These are phyloP conservation scores for Paedocypris micromegethes DNA, from an alignment of 2,797 vertebrate genomes.

Conservation along the genomic window DNA sequence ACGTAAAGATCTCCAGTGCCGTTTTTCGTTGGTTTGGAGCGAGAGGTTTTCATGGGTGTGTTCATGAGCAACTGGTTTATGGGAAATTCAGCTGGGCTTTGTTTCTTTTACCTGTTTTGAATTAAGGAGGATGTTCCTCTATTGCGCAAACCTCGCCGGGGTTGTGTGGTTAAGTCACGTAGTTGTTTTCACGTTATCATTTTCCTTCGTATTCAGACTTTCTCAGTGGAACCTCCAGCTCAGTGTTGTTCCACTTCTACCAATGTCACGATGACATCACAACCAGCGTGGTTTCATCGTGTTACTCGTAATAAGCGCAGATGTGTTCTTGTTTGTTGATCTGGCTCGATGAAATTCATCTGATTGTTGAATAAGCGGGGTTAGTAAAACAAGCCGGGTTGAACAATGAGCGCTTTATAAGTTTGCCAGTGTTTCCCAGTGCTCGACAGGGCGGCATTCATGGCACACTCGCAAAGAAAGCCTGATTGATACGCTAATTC, in stretches of 20 bases:
- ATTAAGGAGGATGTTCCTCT: conserved; percentile 35
- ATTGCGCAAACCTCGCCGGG: conserved; percentile 32
- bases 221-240: background rate
- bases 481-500: conserved; percentile 26
- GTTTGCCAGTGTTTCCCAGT: conserved; percentile 25
- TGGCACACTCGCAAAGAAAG: conserved; percentile 45
- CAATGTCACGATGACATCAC: background rate
- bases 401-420: conserved; percentile 41
- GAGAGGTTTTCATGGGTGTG: conserved; percentile 27
- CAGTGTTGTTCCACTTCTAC: background rate
- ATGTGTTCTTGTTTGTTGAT: conserved; percentile 37
- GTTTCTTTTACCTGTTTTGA: conserved; percentile 39
- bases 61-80: conserved; percentile 32
- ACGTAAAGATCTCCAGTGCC: conserved; percentile 6
- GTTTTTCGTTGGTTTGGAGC: conserved; percentile 30
- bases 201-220: background rate
- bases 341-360: conserved; percentile 30
- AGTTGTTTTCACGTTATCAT: background rate
- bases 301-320: conserved; percentile 13
- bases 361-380: conserved; percentile 34
- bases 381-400: conserved; percentile 41
- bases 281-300: background rate
- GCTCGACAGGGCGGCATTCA: conserved; percentile 41
- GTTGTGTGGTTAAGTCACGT: background rate
- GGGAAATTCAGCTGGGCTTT: conserved; percentile 21